phyloP scores from a whole-genome alignment of 2,113 vertebrate species.

The Sylvilagus bachmani region DNA sequence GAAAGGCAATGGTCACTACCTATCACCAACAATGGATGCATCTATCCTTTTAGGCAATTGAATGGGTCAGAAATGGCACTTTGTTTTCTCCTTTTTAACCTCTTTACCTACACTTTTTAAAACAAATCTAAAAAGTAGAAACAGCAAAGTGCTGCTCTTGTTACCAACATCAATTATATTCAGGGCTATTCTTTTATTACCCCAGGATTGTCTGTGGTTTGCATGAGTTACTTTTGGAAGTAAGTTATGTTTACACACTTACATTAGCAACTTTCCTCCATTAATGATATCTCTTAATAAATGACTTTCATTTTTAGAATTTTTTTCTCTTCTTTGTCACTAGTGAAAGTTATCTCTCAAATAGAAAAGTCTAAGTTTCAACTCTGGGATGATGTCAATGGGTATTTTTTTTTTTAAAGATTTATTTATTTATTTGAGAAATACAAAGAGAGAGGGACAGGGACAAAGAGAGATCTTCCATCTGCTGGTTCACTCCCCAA shows the following conservation, averaged over 20 bases:
- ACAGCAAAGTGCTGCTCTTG: background rate
- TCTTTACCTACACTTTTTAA: background rate
- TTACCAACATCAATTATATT: background rate
- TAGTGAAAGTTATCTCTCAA: background rate
- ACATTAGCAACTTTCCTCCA: background rate
- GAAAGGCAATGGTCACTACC: background rate
- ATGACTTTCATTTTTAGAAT: background rate
- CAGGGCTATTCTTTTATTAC: background rate
- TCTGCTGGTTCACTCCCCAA: too few species aligned
- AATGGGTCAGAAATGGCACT: background rate
- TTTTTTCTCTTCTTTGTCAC: background rate
- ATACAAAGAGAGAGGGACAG: too few species aligned
- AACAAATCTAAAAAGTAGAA: background rate
- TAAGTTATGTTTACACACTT: background rate
- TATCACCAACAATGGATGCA: background rate
- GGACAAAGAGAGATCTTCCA: too few species aligned
- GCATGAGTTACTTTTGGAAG: background rate
- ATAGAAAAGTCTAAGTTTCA: background rate
- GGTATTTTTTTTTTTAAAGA: too few species aligned
- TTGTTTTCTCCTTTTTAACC: background rate
- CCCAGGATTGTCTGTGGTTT: background rate
- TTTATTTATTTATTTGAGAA: too few species aligned
- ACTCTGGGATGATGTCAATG: background rate
- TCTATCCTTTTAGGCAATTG: background rate
- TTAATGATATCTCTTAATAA: background rate